Evolutionary conservation across 1,140 invertebrate species (phyloP), one percentile per base, ranked within the genome.

Genomic region (Polyergus mexicanus): DNA sequence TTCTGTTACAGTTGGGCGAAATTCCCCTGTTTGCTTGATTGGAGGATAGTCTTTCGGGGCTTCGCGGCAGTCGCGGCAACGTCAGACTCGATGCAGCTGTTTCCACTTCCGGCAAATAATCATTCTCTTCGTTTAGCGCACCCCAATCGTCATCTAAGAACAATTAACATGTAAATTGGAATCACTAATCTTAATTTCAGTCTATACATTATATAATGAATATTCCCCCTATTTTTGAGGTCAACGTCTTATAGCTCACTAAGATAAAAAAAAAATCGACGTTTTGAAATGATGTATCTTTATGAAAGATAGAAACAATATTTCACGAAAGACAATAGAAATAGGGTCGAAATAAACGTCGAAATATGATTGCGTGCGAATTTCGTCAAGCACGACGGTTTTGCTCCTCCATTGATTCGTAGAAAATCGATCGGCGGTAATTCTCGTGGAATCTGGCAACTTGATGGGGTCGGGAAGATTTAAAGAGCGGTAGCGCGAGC

Each of bases 101-200:
- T n/a, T 94, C 92, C 25, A 91, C 80, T 32, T 95, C 93, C 0
- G 86, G 85, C 0, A 94, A 76, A 81, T 93, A 95, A 35, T 93
- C 92, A 28, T 92, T 84, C 38, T 95, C 94, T 41, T 95, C 94
- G 7, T 85, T 86, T 7, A 91, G 85, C 8, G 85, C 92, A 11
- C 94, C 93, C 94, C 95, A 95, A 66, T 95, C 94, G 44, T 95
- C 95, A 85, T 95, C 95, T 95, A 84, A 7, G 92, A 92, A 62
- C 1, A 11, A 75, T 84, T 35, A 28, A 51, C n/a, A 76, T 19
- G 16, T 13, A 38, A 35, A 63, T 63, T 74, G 75, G 1, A 54
- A 28, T 65, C 47, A 47, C 1, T 13, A 11, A 32, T 35, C 8
- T 44, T 22, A 75, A 32, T 77, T 32, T 41, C 54, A 8, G 5